Evolutionary conservation across 1,140 invertebrate genomes (phyloP), one percentile per base, ranked within the genome.

Genomic region (Lineus longissimus): DNA sequence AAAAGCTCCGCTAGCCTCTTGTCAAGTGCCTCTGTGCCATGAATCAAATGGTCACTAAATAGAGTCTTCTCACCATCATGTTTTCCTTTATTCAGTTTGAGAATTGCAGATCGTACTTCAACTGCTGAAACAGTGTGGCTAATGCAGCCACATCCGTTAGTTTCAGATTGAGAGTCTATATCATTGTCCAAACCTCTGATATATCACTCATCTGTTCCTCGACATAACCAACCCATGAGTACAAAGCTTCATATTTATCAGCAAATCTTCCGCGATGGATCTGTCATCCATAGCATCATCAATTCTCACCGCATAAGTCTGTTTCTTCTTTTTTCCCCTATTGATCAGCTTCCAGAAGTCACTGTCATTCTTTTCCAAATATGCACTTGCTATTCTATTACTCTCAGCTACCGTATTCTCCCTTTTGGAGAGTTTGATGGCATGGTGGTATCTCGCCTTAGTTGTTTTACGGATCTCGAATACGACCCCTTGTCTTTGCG

Each of bases 1-100:
- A 36, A 36, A 4, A 36, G 33, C 33, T 4, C 15, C 6, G 33
- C 33, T 36, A 36, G 33, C 33, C 33, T 36, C 4, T 9, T 51
- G 47, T 51, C 19, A 7, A 51, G 47, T 51, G n/a, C n/a, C n/a
- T 51, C 47, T 27, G 47, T 51, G 9, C 47, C 47, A 27, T 51
- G n/a, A 7, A 51, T 19, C 25, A n/a, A 9, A 19, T 23, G 47
- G 9, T 23, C 25, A 51, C 47, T 51, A 51, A 51, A 19, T n/a
- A 51, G 25, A n/a, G 25, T 51, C 33, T 36, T 4, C 15, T 36
- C 33, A 36, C 33, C 33, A 4, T 36, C 33, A 36, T 36, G 33
- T 15, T 51, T 51, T 7, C 47, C 47, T n/a, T 51, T 51, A 4
- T 51, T 51, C n/a, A 51, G 25, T 51, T 51, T 51, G 9, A 4